These are phyloP conservation scores for Lagopus muta DNA, from an alignment of 2,113 vertebrate genomes.

Conservation along the genomic window DNA sequence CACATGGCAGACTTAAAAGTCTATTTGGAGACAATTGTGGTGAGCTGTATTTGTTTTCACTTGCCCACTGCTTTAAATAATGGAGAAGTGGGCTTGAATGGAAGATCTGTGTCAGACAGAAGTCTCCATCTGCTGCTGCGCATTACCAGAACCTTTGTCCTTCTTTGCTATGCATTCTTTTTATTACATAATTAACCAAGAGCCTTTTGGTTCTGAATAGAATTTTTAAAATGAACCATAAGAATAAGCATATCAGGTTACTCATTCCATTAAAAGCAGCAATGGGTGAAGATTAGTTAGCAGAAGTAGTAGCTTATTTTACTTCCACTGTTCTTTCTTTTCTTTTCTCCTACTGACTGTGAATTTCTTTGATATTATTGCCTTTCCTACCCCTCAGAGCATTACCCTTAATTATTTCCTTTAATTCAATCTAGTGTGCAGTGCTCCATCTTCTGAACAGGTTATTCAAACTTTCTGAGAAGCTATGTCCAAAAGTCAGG, in stretches of 20 bases:
- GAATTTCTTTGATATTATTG: not conserved
- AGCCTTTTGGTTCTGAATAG: not conserved
- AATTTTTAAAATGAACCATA: not conserved
- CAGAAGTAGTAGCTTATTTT: not conserved
- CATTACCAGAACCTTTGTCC: slow-evolving; percentile 58
- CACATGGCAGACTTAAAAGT: slow-evolving; percentile 17
- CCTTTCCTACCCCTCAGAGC: rapidly evolving
- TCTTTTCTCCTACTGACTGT: not conserved
- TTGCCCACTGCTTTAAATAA: slow-evolving; percentile 58
- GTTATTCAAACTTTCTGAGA: not conserved
- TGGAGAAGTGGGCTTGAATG: slow-evolving; percentile 42
- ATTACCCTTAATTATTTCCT: not conserved
- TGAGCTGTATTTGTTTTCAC: slow-evolving; percentile 57
- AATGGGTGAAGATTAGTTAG: not conserved
- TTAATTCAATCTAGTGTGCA: not conserved
- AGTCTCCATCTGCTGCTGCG: slow-evolving; percentile 62
- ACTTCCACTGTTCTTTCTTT: not conserved
- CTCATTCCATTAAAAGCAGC: not conserved
- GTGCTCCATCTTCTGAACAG: not conserved
- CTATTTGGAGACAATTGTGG: slow-evolving; percentile 32
- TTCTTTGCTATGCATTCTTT: not conserved
- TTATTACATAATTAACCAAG: not conserved
- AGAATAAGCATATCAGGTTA: not conserved
- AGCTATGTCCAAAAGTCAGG: not conserved
- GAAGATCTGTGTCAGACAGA: slow-evolving; percentile 43